These are phyloP conservation scores for Eutolmus rufibarbis DNA, from an alignment of 2,888 invertebrate genomes.

Conservation along the genomic window DNA sequence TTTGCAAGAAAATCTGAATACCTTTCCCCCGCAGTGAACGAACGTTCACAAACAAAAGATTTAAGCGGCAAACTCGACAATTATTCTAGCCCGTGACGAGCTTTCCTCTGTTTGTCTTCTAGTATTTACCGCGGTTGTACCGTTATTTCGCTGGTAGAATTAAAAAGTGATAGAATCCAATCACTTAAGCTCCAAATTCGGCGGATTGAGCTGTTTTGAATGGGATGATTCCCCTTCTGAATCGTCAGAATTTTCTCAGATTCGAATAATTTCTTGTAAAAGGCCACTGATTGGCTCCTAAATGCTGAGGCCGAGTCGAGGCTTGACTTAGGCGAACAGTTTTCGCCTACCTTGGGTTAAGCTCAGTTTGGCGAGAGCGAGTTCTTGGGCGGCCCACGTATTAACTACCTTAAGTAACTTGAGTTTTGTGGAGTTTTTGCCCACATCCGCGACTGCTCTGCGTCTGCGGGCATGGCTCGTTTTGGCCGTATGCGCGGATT, in stretches of 20 bases:
- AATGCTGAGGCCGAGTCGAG: neutral
- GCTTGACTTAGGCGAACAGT: neutral
- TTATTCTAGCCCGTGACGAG: neutral
- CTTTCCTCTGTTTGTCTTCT: neutral
- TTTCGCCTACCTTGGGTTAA: neutral
- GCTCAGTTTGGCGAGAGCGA: neutral
- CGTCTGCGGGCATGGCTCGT: neutral
- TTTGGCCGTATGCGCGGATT: neutral
- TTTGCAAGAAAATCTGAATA: neutral
- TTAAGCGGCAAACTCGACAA: neutral
- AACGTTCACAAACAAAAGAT: neutral
- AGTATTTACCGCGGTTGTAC: neutral
- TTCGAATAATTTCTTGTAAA: neutral
- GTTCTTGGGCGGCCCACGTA: neutral
- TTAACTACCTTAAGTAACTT: neutral
- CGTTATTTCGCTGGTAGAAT: neutral
- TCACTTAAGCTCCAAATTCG: neutral
- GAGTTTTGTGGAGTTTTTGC: neutral
- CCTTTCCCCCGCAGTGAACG: neutral
- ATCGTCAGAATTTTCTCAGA: neutral
- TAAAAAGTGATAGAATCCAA: neutral
- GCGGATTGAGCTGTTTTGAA: neutral
- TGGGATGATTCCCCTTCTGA: neutral
- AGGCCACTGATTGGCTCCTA: neutral
- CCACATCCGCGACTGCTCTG: neutral